Percentiles rank a stretch among this genome's conserved stretches.
Evolutionary conservation across 2,113 vertebrate species (phyloP).

Genomic region (Patagioenas fasciata): DNA sequence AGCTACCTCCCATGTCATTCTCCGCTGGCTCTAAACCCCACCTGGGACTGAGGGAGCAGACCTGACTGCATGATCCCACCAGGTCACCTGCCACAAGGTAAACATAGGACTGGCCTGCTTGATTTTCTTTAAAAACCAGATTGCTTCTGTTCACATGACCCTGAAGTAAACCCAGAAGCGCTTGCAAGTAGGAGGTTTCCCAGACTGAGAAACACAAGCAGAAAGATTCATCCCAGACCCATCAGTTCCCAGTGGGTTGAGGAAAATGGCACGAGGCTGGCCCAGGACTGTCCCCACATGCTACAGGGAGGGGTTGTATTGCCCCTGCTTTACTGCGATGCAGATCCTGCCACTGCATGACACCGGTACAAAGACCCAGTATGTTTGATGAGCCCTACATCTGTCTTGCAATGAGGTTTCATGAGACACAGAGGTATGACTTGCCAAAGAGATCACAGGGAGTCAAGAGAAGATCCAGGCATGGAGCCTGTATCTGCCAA

Average conservation of each 20-base stretch:
- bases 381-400: neutral
- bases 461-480: neutral
- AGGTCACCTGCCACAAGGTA: neutral
- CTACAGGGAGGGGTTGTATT: neutral
- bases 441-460: neutral
- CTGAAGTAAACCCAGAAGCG: neutral
- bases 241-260: neutral
- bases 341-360: neutral
- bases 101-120: neutral
- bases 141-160: neutral
- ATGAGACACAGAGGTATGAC: neutral
- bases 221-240: neutral
- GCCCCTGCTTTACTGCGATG: accelerated
- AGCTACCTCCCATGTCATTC: neutral
- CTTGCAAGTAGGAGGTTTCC: neutral
- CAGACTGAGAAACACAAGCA: neutral
- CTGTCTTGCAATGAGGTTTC: neutral
- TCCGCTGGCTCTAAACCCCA: neutral
- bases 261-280: neutral
- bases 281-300: neutral
- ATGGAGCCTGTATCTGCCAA: neutral
- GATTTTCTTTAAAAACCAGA: neutral
- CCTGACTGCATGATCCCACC: neutral
- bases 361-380: neutral
- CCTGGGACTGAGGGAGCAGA: neutral